Base-by-base conservation (phyloP, 92 coral and sea anemone species). In the Heteractis magnifica region DNA sequence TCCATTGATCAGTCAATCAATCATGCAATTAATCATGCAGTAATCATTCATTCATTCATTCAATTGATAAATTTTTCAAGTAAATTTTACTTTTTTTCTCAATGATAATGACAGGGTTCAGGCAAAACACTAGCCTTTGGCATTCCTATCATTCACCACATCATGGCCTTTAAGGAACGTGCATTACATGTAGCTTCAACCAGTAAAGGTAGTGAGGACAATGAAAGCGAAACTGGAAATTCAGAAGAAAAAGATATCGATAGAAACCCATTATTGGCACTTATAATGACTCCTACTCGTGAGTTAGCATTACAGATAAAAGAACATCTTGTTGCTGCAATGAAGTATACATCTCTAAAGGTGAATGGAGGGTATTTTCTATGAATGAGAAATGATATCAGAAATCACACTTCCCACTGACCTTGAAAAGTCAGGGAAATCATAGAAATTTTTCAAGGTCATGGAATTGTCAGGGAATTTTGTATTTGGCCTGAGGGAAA, bases 61-160 rank as follows among this genome's bases (percentile, higher is more conserved):
- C 72, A 65, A 10, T 65, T 4, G 6, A 34, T 34, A 34, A 10
- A 13, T 12, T 12, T 10, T 60, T 23, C 8, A 49, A 21, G 55
- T 11, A 9, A 15, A 44, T 21, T 50, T 12, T 13, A 5, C 23
- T 77, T 51, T 12, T 15, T 14, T 12, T 78, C 49, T 51, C 10
- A 50, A 41, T 51, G 19, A 48, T 10, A 50, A 76, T 68, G 6
- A 8, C 53, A 96, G 99, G 99, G 99, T 51, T 96, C 99, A 72
- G 99, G 99, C 10, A 96, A 96, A 77, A 96, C 99, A 20, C 79
- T 94, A 20, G 99, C 99, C 21, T 96, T 94, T 89, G 99, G 99
- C 5, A 82, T 96, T 55, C 99, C 98, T 60, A 86, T 96, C 56
- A 88, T 96, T 71, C 91, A 93, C 20, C 94, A 90, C 73, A 91